A percentile compares a stretch with the other conserved stretches of the same genome.
These are phyloP conservation scores for Chrysogorgia sp. DNA, from an alignment of 92 coral and sea anemone species.

Conservation along the genomic window DNA sequence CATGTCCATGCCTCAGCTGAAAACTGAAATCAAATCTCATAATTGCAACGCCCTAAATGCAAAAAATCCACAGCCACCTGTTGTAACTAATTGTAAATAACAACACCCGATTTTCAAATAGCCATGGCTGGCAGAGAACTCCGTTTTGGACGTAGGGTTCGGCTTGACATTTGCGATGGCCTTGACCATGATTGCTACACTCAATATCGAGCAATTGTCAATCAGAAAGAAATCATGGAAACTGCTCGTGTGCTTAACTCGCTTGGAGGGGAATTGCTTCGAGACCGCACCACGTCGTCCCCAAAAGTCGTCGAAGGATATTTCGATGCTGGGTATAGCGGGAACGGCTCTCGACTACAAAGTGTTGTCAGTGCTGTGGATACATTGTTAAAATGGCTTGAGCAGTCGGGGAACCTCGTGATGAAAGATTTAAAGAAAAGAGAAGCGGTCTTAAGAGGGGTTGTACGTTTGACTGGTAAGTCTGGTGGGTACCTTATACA, in stretches of 20 bases:
- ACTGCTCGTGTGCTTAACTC: conserved; percentile 12
- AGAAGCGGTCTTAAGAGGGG: conserved; percentile 26
- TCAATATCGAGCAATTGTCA: not conserved
- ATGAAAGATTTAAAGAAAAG: conserved; percentile 14
- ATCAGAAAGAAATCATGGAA: conserved; percentile 22
- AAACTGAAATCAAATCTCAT: too few species aligned
- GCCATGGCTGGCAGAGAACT: not conserved
- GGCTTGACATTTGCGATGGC: conserved; percentile 1
- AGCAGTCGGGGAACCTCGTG: conserved; percentile 9
- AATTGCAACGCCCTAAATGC: not conserved
- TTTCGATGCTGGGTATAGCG: not conserved
- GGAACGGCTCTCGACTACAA: not conserved
- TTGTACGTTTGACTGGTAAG: conserved; percentile 24
- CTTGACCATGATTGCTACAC: conserved; percentile 7
- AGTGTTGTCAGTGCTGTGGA: conserved; percentile 15
- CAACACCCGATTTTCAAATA: not conserved
- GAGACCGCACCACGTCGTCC: not conserved
- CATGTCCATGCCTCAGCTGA: too few species aligned
- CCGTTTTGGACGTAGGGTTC: not conserved
- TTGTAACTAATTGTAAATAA: conserved; percentile 1
- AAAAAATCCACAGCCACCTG: conserved; percentile 11
- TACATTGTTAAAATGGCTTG: conserved; percentile 16
- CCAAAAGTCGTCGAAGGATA: not conserved
- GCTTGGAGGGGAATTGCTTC: conserved; percentile 16
- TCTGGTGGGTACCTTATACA: too few species aligned